phyloP scores from a whole-genome alignment of 2,113 vertebrate species.

The Pedionomus torquatus region DNA sequence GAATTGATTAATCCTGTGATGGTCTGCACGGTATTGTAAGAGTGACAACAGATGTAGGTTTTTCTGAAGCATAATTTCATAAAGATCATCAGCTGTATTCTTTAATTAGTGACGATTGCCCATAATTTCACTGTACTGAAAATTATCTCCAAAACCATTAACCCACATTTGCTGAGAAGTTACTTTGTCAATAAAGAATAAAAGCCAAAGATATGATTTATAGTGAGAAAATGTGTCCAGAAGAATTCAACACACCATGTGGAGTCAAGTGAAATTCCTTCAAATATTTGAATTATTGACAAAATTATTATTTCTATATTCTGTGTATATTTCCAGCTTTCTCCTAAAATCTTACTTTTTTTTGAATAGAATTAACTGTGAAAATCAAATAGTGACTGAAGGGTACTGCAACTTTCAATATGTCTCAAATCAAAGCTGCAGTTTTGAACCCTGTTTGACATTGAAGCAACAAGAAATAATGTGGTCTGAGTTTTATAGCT shows the following conservation, averaged over 20 bases:
- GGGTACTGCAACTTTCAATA: background rate
- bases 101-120: background rate
- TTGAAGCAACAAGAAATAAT: background rate
- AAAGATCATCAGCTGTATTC: background rate
- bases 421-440: background rate
- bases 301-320: background rate
- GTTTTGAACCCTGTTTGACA: background rate
- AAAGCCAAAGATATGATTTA: background rate
- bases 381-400: background rate
- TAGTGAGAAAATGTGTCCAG: background rate
- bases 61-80: conserved; percentile 42
- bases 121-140: background rate
- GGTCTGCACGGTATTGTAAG: conserved; percentile 52
- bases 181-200: background rate
- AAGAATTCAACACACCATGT: background rate
- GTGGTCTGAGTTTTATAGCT: background rate
- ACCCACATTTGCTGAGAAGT: background rate
- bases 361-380: background rate
- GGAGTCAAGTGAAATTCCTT: background rate
- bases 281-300: conserved; percentile 7
- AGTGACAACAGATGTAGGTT: conserved; percentile 56
- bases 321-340: background rate
- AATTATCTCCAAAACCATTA: background rate
- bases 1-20: conserved; percentile 69
- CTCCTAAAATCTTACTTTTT: background rate